Evolutionary conservation across 30 jellyfish, hydroid and myxozoan species (phyloP).

Genomic region (Pelagia noctiluca): DNA sequence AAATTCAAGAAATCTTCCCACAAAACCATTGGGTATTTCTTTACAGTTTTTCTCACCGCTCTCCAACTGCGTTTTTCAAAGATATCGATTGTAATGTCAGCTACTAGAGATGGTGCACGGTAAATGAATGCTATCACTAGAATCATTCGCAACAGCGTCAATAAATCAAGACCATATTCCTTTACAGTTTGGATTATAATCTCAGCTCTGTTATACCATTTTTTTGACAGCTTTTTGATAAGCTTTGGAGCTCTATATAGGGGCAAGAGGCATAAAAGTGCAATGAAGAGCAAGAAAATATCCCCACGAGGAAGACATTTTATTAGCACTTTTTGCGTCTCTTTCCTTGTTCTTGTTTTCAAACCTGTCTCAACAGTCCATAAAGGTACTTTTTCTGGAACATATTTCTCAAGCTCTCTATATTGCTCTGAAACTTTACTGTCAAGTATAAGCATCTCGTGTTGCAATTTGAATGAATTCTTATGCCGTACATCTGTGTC

Average conservation of each 20-base stretch:
- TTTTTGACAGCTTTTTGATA: constrained; percentile 28
- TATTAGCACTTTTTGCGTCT: constrained; percentile 81
- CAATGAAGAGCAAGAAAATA: constrained; percentile 49
- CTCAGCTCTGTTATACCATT: constrained; percentile 81
- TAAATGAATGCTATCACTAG: constrained; percentile 73
- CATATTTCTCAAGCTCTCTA: constrained; percentile 37
- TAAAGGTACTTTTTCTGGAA: constrained; percentile 78
- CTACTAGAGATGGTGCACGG: constrained; percentile 91
- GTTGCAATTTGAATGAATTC: constrained; percentile 44
- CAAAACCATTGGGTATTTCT: constrained; percentile 73
- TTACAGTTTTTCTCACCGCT: constrained; percentile 80
- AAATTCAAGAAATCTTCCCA: constrained; percentile 54
- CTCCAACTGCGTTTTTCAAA: constrained; percentile 88
- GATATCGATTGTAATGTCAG: constrained; percentile 79
- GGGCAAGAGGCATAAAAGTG: constrained; percentile 77
- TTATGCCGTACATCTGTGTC: constrained; percentile 57
- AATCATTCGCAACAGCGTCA: constrained; percentile 72
- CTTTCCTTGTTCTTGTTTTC: constrained; percentile 77
- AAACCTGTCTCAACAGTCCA: constrained; percentile 78
- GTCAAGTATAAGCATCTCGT: constrained; percentile 60
- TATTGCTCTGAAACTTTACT: constrained; percentile 52
- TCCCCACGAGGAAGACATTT: constrained; percentile 92
- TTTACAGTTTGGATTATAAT: constrained; percentile 66
- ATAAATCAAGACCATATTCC: constrained; percentile 75
- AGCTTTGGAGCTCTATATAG: constrained; percentile 87